Base-by-base conservation (phyloP, 2,888 invertebrate species). In the Steinernema scapterisci region DNA sequence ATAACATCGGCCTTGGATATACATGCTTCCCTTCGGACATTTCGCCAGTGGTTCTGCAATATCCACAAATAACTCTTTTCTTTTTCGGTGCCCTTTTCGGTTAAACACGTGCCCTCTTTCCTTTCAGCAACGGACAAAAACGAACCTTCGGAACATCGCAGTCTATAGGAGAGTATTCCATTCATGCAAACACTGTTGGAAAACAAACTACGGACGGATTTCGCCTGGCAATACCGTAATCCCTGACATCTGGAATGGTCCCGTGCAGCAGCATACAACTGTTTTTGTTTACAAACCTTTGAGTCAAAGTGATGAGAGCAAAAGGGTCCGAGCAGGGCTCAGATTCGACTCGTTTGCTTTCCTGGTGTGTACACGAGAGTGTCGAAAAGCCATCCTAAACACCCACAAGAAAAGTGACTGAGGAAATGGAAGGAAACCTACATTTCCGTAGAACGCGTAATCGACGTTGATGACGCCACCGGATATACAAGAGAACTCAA, bases 391-490 rank as follows among this genome's bases (percentile, higher is more conserved):
- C 63, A 13, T 63, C 63, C 63, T 63, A 54, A 54, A 54, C 1
- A 54, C 19, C 6, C 25, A 23, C 21, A 6, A 23, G 23, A 23
- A 54, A 5, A 13, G 3, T 19, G 2, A 19, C 3, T 54, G 21
- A 54, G 21, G 1, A 21, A 13, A 5, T 19, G 2, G 48, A 19
- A 44, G n/a, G 13, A 46, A 38, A 23, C 45, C 31, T 21, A 48
- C 45, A 25, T 44, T 76, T 6, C 83, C 83, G 63, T 77, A 83
- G 23, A 80, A 78, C 0, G 83, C 83, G 52, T 76, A 83, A 71
- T 83, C 83, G 5, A 83, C 82, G 3, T 78, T 71, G 46, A 83
- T 81, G 44, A 79, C 77, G 31, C 77, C 77, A 0, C 76, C 76
- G n/a, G 76, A 73, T 0, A 72, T 73, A 46, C 83, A 83, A 3